Evolutionary conservation across 2,797 vertebrate species (phyloP).

Genomic region (Acrossocheilus fasciatus): DNA sequence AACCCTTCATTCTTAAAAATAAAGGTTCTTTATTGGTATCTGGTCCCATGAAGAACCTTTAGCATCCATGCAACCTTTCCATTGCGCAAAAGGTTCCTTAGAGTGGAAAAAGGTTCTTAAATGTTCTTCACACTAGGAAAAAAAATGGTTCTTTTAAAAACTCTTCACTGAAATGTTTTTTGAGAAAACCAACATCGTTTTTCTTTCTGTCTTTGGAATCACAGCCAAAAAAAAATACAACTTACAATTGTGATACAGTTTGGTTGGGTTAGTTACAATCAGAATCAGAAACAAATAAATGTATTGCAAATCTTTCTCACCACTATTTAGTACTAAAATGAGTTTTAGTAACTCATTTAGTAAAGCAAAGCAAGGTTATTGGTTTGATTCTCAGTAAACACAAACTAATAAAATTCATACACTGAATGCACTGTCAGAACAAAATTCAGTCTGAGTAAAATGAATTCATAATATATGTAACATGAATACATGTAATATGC

Average conservation of each 20-base stretch:
- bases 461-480: no score
- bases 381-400: background rate
- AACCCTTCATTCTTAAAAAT: constrained; percentile 76
- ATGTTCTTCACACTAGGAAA: background rate
- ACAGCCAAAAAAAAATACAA: no score
- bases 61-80: background rate
- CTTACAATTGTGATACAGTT: background rate
- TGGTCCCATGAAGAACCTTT: background rate
- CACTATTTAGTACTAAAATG: background rate
- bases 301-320: background rate
- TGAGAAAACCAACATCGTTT: background rate
- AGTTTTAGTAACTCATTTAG: background rate
- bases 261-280: background rate
- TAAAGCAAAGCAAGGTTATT: background rate
- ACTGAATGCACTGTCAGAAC: no score
- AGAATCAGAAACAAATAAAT: background rate
- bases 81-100: background rate
- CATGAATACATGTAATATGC: background rate
- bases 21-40: background rate
- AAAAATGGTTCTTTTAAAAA: background rate
- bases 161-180: background rate
- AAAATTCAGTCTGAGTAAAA: no score
- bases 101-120: background rate
- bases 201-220: background rate
- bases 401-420: no score